These are phyloP conservation scores for Chlorodrepanis virens DNA, from an alignment of 2,113 vertebrate species.

Conservation along the genomic window DNA sequence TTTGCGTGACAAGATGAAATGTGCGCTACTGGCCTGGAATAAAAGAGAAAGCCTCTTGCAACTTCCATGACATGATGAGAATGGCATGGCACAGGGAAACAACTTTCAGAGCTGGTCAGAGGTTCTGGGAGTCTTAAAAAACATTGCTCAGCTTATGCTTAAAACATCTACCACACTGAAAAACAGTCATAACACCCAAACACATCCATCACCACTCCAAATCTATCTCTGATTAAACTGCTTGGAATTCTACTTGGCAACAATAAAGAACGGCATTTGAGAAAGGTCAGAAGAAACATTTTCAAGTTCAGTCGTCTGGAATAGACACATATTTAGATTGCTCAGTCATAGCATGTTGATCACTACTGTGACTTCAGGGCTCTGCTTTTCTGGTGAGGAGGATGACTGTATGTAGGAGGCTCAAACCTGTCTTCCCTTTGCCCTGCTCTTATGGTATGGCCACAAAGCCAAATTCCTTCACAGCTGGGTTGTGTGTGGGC, in stretches of 20 bases:
- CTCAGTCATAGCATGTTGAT: not conserved
- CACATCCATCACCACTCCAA: not conserved
- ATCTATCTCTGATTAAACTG: slow-evolving; percentile 17
- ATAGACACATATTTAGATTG: slow-evolving; percentile 16
- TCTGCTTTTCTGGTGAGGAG: not conserved
- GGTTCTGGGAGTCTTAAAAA: not conserved
- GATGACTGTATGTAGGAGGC: not conserved
- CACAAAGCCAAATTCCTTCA: not conserved
- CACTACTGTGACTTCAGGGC: not conserved
- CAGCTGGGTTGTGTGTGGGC: not conserved
- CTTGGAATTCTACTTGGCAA: slow-evolving; percentile 13
- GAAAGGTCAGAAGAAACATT: slow-evolving; percentile 68
- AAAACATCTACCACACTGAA: not conserved
- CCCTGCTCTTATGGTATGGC: rapidly evolving
- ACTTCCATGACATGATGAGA: not conserved
- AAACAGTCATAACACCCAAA: not conserved
- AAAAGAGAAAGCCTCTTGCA: not conserved
- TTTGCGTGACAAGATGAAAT: not conserved
- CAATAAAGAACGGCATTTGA: slow-evolving; percentile 55
- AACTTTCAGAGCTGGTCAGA: not conserved
- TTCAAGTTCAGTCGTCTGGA: slow-evolving; percentile 43
- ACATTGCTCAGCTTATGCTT: not conserved
- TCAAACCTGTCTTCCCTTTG: not conserved
- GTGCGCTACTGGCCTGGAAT: not conserved
- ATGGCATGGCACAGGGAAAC: not conserved